These are phyloP conservation scores for Hippocampus barbouri DNA, from an alignment of 2,113 vertebrate species.

Conservation along the genomic window DNA sequence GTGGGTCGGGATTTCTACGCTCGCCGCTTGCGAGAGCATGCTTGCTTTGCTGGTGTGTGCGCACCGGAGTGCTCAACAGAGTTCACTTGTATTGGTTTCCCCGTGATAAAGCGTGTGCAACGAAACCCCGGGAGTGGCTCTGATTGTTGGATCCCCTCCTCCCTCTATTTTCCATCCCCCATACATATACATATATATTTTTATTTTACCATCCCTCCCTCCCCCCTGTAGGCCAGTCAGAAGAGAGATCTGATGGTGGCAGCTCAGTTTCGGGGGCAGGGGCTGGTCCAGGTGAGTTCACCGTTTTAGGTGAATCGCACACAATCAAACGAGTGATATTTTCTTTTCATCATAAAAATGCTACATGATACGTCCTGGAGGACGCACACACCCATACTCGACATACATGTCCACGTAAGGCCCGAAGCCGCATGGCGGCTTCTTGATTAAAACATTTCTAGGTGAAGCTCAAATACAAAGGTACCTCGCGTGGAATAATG, in stretches of 20 bases:
- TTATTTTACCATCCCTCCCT: conserved; percentile 70
- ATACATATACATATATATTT: conserved; percentile 26
- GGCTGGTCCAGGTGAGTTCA: conserved; percentile 77
- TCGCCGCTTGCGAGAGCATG: conserved; percentile 37
- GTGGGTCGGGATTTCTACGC: conserved; percentile 12
- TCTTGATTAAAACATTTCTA: conserved; percentile 1
- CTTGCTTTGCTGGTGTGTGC: conserved; percentile 50
- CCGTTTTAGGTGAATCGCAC: conserved; percentile 28
- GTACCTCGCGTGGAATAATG: not conserved
- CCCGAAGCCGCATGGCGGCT: not conserved
- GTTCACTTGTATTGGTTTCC: conserved; percentile 25
- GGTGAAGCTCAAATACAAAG: not conserved
- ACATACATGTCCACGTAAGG: not conserved
- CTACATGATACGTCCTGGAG: not conserved
- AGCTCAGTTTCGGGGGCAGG: conserved; percentile 71
- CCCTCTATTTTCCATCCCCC: conserved; percentile 40
- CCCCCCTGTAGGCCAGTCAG: conserved; percentile 77
- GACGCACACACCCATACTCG: not conserved
- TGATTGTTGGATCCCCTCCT: conserved; percentile 43
- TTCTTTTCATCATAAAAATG: not conserved
- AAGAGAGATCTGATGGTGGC: conserved; percentile 76
- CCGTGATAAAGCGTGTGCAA: conserved; percentile 20
- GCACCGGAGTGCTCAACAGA: conserved; percentile 17
- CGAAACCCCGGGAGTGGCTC: conserved; percentile 59
- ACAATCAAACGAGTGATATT: conserved; percentile 6